Conservation (phyloP, 1,140 invertebrate genomes). For the Thaumetopoea pityocampa region DNA sequence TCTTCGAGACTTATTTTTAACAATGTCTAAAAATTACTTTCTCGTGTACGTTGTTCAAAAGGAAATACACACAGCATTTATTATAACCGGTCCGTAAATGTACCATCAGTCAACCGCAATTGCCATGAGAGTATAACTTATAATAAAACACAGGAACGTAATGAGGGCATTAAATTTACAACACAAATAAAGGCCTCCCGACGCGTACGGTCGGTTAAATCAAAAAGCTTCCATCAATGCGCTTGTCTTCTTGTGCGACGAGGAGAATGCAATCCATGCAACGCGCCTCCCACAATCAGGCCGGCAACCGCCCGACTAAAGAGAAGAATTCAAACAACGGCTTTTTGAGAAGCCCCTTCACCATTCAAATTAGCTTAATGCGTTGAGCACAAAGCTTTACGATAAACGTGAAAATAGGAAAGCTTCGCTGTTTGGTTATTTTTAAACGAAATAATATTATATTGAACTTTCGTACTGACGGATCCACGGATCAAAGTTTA, state of each 20-base stretch:
- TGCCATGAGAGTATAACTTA: constrained; percentile 2
- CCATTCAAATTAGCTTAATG: constrained; percentile 75
- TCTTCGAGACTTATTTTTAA: constrained; percentile 53
- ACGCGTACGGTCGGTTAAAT: constrained; percentile 35
- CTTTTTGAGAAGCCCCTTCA: constrained; percentile 60
- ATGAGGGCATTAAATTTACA: constrained; percentile 39
- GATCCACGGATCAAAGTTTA: constrained; percentile 12
- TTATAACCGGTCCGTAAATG: constrained; percentile 11
- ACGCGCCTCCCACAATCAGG: constrained; percentile 50
- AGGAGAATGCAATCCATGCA: constrained; percentile 55
- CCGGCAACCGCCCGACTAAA: constrained; percentile 48
- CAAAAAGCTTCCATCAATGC: constrained; percentile 54
- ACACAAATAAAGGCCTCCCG: constrained; percentile 33
- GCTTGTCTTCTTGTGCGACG: constrained; percentile 44
- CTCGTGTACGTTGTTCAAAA: too few species aligned
- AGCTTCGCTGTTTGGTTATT: constrained; percentile 36
- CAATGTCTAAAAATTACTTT: too few species aligned
- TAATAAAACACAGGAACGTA: constrained; percentile 27
- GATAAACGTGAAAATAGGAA: constrained; percentile 53
- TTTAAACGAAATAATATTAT: constrained; percentile 39
- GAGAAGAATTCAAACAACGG: constrained; percentile 65
- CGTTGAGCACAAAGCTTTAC: constrained; percentile 61
- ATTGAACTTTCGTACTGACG: constrained; percentile 15
- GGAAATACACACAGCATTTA: constrained; percentile 3
- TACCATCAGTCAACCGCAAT: too few species aligned